phyloP scores from a whole-genome alignment of 1,140 invertebrate genomes.

The Zaprionus inermis region DNA sequence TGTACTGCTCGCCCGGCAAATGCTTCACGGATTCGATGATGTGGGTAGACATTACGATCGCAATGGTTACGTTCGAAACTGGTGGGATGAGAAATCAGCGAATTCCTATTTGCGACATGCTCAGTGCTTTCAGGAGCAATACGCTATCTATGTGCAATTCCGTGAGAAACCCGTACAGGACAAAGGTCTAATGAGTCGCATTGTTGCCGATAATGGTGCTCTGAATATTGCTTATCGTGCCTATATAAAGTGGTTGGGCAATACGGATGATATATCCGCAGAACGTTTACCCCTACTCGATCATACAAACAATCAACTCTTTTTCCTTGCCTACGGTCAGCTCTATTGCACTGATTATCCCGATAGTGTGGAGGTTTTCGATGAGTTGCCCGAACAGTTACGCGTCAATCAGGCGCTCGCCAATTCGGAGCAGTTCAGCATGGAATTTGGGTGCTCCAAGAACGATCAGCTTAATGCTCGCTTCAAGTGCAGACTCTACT shows the following conservation, averaged over 20 bases:
- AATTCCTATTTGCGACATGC: constrained; percentile 93
- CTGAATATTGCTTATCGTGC: constrained; percentile 95
- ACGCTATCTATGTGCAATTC: constrained; percentile 84
- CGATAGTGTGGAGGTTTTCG: constrained; percentile 54
- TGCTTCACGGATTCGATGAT: constrained; percentile 98
- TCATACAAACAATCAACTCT: constrained; percentile 92
- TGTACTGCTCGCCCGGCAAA: constrained; percentile 96
- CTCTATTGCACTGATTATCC: constrained; percentile 76
- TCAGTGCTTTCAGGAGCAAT: constrained; percentile 96
- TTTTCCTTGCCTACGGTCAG: constrained; percentile 96
- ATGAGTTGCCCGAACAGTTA: constrained; percentile 88
- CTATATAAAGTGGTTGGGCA: constrained; percentile 87
- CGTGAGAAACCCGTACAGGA: constrained; percentile 72
- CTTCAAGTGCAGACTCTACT: constrained; percentile 88
- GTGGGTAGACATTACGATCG: constrained; percentile 96
- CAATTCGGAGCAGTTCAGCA: constrained; percentile 92
- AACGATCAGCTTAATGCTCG: constrained; percentile 91
- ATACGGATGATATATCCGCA: constrained; percentile 84
- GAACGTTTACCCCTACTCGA: constrained; percentile 91
- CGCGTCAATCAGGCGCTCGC: constrained; percentile 92
- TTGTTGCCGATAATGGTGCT: constrained; percentile 97
- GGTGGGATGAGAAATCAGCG: constrained; percentile 98
- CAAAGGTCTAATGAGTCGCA: constrained; percentile 90
- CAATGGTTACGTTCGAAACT: constrained; percentile 96
- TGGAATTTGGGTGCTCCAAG: constrained; percentile 88